Conservation (phyloP, 2,113 vertebrate species). For the Onychostoma macrolepis region DNA sequence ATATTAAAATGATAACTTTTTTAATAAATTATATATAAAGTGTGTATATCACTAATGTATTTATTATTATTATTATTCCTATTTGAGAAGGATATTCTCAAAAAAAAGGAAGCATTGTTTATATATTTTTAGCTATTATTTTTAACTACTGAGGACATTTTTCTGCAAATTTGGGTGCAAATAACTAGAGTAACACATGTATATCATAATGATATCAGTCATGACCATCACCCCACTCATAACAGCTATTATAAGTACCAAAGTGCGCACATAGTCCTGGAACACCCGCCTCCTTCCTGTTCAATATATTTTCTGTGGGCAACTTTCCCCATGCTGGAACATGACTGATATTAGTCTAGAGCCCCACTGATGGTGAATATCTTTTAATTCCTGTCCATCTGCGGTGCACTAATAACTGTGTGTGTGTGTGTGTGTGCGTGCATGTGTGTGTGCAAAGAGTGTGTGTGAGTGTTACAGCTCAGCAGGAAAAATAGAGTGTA, state of each 20-base stretch:
- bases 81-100: too few species aligned
- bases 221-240: background rate
- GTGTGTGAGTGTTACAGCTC: conserved; percentile 64
- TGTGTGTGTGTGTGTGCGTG: conserved; percentile 20
- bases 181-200: background rate
- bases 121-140: too few species aligned
- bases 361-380: conserved; percentile 31
- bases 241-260: background rate
- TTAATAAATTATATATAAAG: too few species aligned
- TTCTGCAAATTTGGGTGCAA: background rate
- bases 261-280: conserved; percentile 24
- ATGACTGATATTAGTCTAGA: conserved; percentile 44
- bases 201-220: background rate
- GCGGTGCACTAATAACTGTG: conserved; percentile 53
- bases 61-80: too few species aligned
- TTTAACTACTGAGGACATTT: background rate
- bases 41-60: too few species aligned
- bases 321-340: conserved; percentile 32
- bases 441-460: conserved; percentile 13
- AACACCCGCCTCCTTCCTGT: background rate
- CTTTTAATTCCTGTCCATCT: conserved; percentile 52
- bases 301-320: conserved; percentile 28
- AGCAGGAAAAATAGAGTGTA: conserved; percentile 64
- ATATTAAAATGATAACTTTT: background rate
- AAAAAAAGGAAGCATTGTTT: background rate